A percentile compares a stretch with the other conserved stretches of the same genome.
Conservation (phyloP, 2,888 invertebrate genomes). For the Andricus curvator region DNA sequence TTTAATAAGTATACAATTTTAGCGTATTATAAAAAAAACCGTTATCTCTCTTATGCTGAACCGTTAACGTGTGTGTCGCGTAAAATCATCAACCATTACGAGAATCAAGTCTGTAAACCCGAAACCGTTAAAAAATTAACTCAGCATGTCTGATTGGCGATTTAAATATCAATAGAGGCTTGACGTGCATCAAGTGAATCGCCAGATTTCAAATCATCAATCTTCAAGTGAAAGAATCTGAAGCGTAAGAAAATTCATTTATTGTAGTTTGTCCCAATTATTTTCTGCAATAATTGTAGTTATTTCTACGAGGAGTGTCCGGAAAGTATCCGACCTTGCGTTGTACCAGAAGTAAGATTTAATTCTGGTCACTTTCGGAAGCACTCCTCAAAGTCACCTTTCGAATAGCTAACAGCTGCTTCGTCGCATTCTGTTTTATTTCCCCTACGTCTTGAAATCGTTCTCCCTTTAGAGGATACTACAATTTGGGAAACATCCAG, state of each 20-base stretch:
- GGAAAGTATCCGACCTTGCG: too few relatives aligned
- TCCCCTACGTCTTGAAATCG: too few relatives aligned
- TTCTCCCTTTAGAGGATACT: too few relatives aligned
- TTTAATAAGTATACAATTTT: not conserved
- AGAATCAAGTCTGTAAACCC: not conserved
- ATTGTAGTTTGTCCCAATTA: not conserved
- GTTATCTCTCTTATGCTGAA: not conserved
- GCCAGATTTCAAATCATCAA: not conserved
- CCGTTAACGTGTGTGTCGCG: not conserved
- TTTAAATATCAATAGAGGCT: not conserved
- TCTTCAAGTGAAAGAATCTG: not conserved
- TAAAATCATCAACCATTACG: not conserved
- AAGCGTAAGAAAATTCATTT: not conserved
- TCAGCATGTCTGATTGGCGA: not conserved
- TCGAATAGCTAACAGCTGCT: too few relatives aligned
- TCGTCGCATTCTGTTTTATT: too few relatives aligned
- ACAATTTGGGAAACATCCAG: too few relatives aligned
- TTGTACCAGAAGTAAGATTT: too few relatives aligned
- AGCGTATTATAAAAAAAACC: not conserved
- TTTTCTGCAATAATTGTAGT: not conserved
- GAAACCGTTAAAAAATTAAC: not conserved
- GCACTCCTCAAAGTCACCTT: too few relatives aligned
- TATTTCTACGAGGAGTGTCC: not conserved
- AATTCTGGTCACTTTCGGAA: too few relatives aligned
- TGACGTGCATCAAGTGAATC: not conserved